phyloP scores from a whole-genome alignment of 2,797 vertebrate genomes.

The Danio tinwini region DNA sequence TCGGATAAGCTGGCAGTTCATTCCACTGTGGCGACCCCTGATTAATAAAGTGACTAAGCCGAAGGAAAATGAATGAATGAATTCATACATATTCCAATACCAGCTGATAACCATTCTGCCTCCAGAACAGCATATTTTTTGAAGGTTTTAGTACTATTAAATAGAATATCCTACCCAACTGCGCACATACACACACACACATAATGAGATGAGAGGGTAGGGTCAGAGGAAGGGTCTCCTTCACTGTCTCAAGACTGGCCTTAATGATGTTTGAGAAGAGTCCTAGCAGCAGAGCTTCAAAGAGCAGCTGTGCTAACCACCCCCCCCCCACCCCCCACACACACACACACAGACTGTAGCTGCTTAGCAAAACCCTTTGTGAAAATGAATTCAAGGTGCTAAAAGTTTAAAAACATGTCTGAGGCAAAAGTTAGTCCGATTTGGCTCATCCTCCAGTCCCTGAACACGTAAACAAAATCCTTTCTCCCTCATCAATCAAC shows the following conservation, averaged over 20 bases:
- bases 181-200: neutral
- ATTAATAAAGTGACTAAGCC: too few species aligned
- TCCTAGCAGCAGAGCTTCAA: constrained; percentile 17
- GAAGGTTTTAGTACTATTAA: neutral
- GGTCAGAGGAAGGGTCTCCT: constrained; percentile 11
- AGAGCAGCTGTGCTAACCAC: constrained; percentile 28
- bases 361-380: constrained; percentile 14
- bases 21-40: too few species aligned
- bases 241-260: constrained; percentile 21
- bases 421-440: neutral
- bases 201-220: constrained; percentile 25
- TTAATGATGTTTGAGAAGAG: constrained; percentile 9
- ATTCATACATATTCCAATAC: neutral
- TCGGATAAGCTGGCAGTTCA: too few species aligned
- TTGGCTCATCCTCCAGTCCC: neutral
- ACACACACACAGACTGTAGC: neutral
- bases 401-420: neutral
- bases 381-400: neutral
- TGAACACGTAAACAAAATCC: constrained; percentile 18
- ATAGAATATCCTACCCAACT: neutral
- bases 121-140: neutral
- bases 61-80: too few species aligned
- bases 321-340: too few species aligned
- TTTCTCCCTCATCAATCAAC: neutral
- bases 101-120: neutral